Evolutionary conservation across 1,140 invertebrate genomes (phyloP), one percentile per base, ranked within the genome.

Genomic region (Drosophila insularis): DNA sequence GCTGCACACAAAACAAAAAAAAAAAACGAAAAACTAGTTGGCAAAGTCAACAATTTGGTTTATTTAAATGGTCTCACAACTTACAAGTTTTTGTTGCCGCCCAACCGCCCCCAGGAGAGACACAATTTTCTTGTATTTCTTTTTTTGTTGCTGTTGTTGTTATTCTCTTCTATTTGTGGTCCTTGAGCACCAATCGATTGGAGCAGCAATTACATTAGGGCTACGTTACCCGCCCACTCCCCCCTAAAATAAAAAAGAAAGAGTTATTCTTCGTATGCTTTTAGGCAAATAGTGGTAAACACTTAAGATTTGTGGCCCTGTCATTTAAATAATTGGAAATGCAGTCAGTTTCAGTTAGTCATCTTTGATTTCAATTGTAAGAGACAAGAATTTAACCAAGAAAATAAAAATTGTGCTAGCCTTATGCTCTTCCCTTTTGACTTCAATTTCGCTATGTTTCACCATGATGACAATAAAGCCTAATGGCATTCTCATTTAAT

Each of bases 291-390:
- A 76, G 66, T 78, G 66, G 66, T 55, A 76, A 86, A 75, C 82
- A 86, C 84, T 82, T 71, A 74, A 80, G 79, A 77, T 79, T 89
- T 80, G 67, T 80, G 55, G 84, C 58, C 55, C 71, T 71, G 79
- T 69, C 84, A 87, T 87, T 89, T 87, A 77, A 87, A 87, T 87
- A 89, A 87, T 87, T 89, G 82, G 80, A 82, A 89, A 71, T 69
- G 73, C 73, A 87, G 87, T 59, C 39, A 14, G n/a, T 31, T 58
- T 13, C 19, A n/a, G 43, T 50, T 21, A 21, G 19, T 21, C 40
- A 14, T 43, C 40, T 31, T 23, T n/a, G 62, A 37, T 35, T 55
- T 19, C 39, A 66, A 73, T 62, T 71, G 46, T 21, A 11, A 56
- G 11, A 32, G 13, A 17, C 53, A 21, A 19, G 21, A 40, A 39